A percentile compares a stretch with the other conserved stretches of the same genome.
Evolutionary conservation across 2,113 vertebrate genomes (phyloP).

Genomic region (Brienomyrus brachyistius): DNA sequence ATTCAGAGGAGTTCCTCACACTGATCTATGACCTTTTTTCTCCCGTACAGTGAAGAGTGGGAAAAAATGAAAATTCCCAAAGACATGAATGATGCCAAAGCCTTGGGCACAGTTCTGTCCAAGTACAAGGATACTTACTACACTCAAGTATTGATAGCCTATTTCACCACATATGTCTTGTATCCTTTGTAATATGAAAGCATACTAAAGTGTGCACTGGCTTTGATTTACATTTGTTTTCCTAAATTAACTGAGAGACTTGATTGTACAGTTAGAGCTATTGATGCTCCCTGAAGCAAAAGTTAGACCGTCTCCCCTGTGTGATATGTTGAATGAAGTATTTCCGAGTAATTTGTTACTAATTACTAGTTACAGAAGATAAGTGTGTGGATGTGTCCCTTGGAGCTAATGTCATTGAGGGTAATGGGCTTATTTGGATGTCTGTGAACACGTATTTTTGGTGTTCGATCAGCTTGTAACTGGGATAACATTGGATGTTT

Average conservation of each 20-base stretch:
- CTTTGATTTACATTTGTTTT: background rate
- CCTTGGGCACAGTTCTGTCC: conserved; percentile 90
- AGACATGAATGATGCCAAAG: conserved; percentile 98
- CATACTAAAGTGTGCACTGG: background rate
- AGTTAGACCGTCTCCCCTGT: background rate
- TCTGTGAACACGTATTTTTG: too few relatives aligned
- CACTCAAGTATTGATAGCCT: conserved; percentile 90
- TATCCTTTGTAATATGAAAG: conserved; percentile 75
- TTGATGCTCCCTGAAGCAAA: background rate
- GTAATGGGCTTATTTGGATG: background rate
- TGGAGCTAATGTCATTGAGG: background rate
- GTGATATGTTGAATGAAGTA: background rate
- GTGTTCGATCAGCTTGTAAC: too few relatives aligned
- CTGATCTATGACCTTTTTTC: background rate
- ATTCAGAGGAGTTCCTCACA: background rate
- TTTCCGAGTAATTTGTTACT: background rate
- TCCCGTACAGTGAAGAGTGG: conserved; percentile 76
- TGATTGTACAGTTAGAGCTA: background rate
- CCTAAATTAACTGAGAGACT: background rate
- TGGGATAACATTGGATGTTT: too few relatives aligned
- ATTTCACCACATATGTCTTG: conserved; percentile 96
- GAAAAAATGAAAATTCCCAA: conserved; percentile 88
- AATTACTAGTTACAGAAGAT: background rate
- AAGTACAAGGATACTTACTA: conserved; percentile 98
- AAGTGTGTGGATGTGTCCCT: background rate